These are phyloP conservation scores for Potorous gilbertii DNA, from an alignment of 2,797 vertebrate species.

Conservation along the genomic window DNA sequence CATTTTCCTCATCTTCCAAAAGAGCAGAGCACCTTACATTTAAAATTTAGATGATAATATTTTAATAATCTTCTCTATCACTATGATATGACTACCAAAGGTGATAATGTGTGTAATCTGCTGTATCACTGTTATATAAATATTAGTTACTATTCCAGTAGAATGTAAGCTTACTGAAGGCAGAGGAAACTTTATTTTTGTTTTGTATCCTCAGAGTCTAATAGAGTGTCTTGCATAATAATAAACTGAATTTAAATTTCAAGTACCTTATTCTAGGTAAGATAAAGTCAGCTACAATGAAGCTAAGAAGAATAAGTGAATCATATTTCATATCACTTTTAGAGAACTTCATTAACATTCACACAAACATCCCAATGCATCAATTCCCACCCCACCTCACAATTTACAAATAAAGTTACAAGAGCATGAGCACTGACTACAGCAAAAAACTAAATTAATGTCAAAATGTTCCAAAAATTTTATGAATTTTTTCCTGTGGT, in stretches of 20 bases:
- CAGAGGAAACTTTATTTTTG: not conserved
- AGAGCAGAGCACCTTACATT: not conserved
- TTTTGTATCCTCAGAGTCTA: not conserved
- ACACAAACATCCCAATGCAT: not conserved
- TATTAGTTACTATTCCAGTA: not conserved
- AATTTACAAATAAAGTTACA: slow-evolving; percentile 24
- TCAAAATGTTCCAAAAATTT: not conserved
- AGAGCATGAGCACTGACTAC: not conserved
- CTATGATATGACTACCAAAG: not conserved
- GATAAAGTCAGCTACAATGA: slow-evolving; percentile 25
- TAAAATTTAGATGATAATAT: not conserved
- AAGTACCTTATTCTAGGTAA: not conserved
- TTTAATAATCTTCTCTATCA: not conserved
- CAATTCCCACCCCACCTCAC: slow-evolving; percentile 42
- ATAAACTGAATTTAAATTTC: not conserved
- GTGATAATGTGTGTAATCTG: not conserved
- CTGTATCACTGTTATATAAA: not conserved
- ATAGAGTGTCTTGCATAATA: not conserved
- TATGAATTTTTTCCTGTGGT: not conserved
- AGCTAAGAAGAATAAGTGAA: slow-evolving; percentile 4
- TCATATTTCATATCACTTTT: slow-evolving; percentile 11
- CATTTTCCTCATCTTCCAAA: not conserved
- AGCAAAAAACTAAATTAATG: not conserved
- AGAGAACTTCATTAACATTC: slow-evolving; percentile 29
- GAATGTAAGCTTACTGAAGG: not conserved